Conservation (phyloP, 1,140 invertebrate genomes). For the Pseudomyrmex pallidus region DNA sequence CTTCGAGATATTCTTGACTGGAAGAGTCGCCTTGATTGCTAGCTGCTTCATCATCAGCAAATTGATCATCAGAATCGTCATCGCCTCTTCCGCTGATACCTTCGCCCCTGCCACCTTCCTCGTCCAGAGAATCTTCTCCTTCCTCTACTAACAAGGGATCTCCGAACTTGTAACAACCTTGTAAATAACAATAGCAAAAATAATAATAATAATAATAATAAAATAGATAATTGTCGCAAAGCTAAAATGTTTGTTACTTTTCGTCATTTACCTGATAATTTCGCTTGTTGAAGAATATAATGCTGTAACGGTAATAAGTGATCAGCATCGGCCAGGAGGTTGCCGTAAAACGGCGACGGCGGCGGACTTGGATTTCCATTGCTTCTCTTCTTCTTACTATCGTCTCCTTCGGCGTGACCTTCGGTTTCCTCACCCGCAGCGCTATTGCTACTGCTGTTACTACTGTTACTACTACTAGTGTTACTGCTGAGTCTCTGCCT, state of each 20-base stretch:
- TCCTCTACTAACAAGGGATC: conserved; percentile 88
- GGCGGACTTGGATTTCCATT: conserved; percentile 84
- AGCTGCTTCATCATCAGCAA: conserved; percentile 89
- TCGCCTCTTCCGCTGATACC: conserved; percentile 80
- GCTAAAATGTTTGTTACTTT: not conserved
- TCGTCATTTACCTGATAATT: conserved; percentile 87
- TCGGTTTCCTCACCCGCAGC: conserved; percentile 78
- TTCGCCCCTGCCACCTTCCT: conserved; percentile 83
- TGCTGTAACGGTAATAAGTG: conserved; percentile 94
- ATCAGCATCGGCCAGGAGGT: conserved; percentile 83
- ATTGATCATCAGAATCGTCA: conserved; percentile 88
- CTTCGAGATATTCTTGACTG: conserved; percentile 86
- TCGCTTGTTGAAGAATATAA: conserved; percentile 94
- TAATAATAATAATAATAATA: not conserved
- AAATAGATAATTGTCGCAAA: not conserved
- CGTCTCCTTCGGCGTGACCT: conserved; percentile 72
- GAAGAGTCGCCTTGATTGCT: conserved; percentile 87
- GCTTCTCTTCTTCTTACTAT: conserved; percentile 81
- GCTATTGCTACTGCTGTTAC: conserved; percentile 81
- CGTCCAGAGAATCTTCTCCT: conserved; percentile 88
- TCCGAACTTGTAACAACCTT: conserved; percentile 88
- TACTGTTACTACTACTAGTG: conserved; percentile 81
- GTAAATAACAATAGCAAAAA: not conserved
- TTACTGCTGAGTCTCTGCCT: conserved; percentile 81
- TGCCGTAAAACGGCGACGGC: conserved; percentile 82